Evolutionary conservation across 1,140 invertebrate species (phyloP), one percentile per base, ranked within the genome.

Genomic region (Riptortus pedestris): DNA sequence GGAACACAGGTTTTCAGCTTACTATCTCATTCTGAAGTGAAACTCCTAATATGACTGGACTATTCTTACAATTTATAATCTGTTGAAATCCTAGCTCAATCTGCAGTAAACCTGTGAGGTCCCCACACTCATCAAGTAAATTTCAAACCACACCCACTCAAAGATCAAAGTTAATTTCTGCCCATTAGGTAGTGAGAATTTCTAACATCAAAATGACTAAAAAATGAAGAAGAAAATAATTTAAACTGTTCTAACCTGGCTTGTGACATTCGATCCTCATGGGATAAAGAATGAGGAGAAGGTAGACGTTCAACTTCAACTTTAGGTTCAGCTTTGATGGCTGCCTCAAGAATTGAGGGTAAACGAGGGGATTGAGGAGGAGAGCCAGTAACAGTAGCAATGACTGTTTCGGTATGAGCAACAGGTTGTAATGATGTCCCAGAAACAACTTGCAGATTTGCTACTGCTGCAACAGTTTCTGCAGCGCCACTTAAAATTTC

Each of bases 311-410:
- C 87, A 18, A 89, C 87, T 74, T 90, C 87, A 16, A 89, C 87
- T 72, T 90, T 88, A 7, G 89, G 88, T 70, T 90, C 88, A 16
- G 86, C 86, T 71, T 91, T 90, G 69, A 91, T 90, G 12, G 87
- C 87, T 11, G 87, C 86, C 72, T 90, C 88, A n/a, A 90, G 73
- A 20, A 88, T 82, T 22, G 85, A 84, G 5, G 86, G 80, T 68
- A 84, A 70, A 68, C 79, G 72, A 20, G 70, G 59, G n/a, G 67
- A 62, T 26, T 59, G 52, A 11, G 70, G 63, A 45, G 72, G 65
- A 24, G 73, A 69, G 5, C 70, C 70, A 7, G 77, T 18, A 76
- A 73, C 64, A 78, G 73, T 2, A 76, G 78, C 64, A 79, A 76
- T 45, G 28, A 70, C 69, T 20, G 69, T 70, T 60, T 70, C 69